Conservation (phyloP, 1,140 invertebrate genomes). For the Ladona fulva region DNA sequence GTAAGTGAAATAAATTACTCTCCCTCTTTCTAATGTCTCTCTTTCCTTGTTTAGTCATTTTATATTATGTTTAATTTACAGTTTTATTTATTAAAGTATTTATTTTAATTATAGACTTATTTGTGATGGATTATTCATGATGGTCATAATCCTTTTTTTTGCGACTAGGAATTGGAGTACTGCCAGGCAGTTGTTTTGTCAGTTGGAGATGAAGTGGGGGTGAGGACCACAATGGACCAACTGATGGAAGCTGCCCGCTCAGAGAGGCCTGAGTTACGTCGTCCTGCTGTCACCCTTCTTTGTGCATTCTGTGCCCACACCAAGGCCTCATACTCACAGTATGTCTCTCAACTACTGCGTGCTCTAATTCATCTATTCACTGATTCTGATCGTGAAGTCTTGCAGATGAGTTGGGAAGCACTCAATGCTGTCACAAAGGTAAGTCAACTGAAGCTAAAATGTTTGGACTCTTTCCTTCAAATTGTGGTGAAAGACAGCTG, state of each 20-base stretch:
- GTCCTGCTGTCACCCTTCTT: slow-evolving; percentile 76
- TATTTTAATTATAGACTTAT: no score
- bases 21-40: no score
- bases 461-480: no score
- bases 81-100: no score
- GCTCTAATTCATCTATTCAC: slow-evolving; percentile 80
- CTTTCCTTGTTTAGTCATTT: no score
- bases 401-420: slow-evolving; percentile 82
- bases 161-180: slow-evolving; percentile 68
- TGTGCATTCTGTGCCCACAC: slow-evolving; percentile 84
- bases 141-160: no score
- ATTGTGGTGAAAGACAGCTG: no score
- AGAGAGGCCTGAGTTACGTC: slow-evolving; percentile 46
- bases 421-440: slow-evolving; percentile 82
- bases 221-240: slow-evolving; percentile 81
- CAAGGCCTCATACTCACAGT: slow-evolving; percentile 73
- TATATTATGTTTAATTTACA: no score
- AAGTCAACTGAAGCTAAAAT: no score
- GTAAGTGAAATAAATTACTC: no score
- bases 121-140: no score
- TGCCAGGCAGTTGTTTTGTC: slow-evolving; percentile 89
- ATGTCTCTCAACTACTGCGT: slow-evolving; percentile 79
- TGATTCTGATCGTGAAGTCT: slow-evolving; percentile 67
- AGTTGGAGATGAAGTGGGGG: slow-evolving; percentile 75
- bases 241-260: slow-evolving; percentile 70